Evolutionary conservation across 2,113 vertebrate genomes (phyloP), one percentile per base, ranked within the genome.

Genomic region (Kobus ellipsiprymnus): DNA sequence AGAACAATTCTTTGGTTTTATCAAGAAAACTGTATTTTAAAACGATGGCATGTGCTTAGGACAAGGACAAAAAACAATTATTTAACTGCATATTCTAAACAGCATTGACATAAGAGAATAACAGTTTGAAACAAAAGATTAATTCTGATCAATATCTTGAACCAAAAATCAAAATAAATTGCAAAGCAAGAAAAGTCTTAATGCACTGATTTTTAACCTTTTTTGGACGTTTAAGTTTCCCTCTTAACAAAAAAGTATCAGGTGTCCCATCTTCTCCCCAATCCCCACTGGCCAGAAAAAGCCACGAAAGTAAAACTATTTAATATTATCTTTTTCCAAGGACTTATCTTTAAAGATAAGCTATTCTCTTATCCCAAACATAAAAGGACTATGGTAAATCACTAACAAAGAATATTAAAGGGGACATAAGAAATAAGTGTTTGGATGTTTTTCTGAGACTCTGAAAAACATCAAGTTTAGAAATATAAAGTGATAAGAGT

Each of bases 141-240:
- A 55, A 96, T 92, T 40, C 40, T 87, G 54, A 84, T 33, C 30
- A 27, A 82, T 16, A 92, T 33, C 52, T 80, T 71, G 7, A 96
- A 92, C 16, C 29, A 92, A 93, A 74, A 88, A 30, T 50, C 85
- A 96, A 97, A 96, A 80, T 91, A 93, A 98, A 93, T 36, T 89
- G 29, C 23, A 93, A 95, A 94, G 67, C 36, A 40, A 10, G 36
- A 74, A 74, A 40, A 40, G 67, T 74, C 21, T 40, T 40, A 40
- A 74, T 13, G 19, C 67, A 40, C 40, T 74, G n/a, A 67, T n/a
- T 67, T 67, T 67, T 40, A 74, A 74, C 67, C n/a, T 74, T 74
- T 40, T 40, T 74, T 74, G 10, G 36, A 74, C 67, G 40, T 40
- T 74, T 74, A 40, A 40, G 67, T 74, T 40, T 40, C 21, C 36